Base-by-base conservation (phyloP, 1,140 invertebrate species). In the Drosophila auraria region DNA sequence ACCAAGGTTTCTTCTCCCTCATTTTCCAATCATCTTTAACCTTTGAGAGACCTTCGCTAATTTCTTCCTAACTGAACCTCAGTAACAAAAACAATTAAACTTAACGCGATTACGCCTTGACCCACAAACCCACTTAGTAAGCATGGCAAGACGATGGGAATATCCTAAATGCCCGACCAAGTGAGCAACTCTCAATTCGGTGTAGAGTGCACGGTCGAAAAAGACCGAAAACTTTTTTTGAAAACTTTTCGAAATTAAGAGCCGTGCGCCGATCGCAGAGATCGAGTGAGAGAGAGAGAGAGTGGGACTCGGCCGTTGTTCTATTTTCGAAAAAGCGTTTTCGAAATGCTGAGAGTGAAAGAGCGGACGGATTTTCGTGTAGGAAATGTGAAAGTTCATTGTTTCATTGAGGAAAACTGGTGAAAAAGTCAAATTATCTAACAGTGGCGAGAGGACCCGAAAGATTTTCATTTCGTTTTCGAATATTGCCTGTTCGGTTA, bases 371-470 rank as follows among this genome's bases (percentile, higher is more conserved):
- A 40, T 60, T 20, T 80, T 64, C 51, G 64, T 71, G 49, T 71
- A 68, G 57, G 63, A 86, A 91, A 90, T 90, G 86, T 90, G 86
- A 90, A 90, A 90, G 87, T 91, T 91, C 87, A 91, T 91, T 91
- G 87, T 91, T 91, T 91, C 87, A 91, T 91, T 91, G 87, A 91
- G 87, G 83, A 91, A 91, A 77, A 91, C 78, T 87, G 54, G 51
- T 87, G 75, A 80, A 90, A 77, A 89, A 89, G 38, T 73, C 72
- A 91, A 91, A 90, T 90, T 91, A 91, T 83, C 87, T 90, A 91
- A 90, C 80, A 91, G 50, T 65, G 61, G 66, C 61, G 62, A 77
- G 57, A 70, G 53, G 44, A 57, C 44, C 27, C 23, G 61, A 59
- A 57, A 60, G 59, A 62, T 64, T 80, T 64, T 56, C 51, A 66